Evolutionary conservation across 2,888 invertebrate species (phyloP), one percentile per base, ranked within the genome.

Genomic region (Andrena dorsata): DNA sequence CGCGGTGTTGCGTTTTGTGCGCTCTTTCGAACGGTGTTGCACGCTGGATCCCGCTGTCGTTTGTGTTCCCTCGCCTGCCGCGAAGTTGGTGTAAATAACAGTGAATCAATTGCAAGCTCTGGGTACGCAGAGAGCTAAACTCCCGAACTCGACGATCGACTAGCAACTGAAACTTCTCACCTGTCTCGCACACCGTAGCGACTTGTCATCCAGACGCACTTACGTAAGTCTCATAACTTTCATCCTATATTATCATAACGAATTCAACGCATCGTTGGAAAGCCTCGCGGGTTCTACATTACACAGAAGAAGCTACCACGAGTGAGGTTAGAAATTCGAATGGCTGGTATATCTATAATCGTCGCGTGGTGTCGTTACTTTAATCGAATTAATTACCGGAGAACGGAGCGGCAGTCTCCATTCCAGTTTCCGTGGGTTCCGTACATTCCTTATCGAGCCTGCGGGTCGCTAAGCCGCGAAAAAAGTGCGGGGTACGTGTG

Each of bases 141-240:
- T 16, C n/a, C 8, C 0, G 8, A 10, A 2, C 26, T 6, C 26
- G 16, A 56, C 23, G 8, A 26, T 65, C 47, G 20, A 60, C 7
- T 0, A 28, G 1, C 16, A 6, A 41, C 28, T 16, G 35, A 60
- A 51, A 65, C 53, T 49, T 63, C 20, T 20, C 73, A 60, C 64
- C 68, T 69, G 68, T 58, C 26, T 72, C 20, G 26, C 20, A 41
- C 49, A 64, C 75, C 75, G 23, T 23, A n/a, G 2, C 41, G n/a
- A 28, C 63, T 64, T 35, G 70, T 56, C 71, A 66, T 63, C 71
- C 13, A 35, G 47, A n/a, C 60, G 32, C 47, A 69, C 84, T 85
- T 85, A 85, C 85, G 85, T 85, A 85, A 85, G 85, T 77, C 35
- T 61, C 20, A 35, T 32, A 73, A 82, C 47, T 71, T 56, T 26